These are phyloP conservation scores for Nipponacmea schrenckii DNA, from an alignment of 2,888 invertebrate genomes.

Conservation along the genomic window DNA sequence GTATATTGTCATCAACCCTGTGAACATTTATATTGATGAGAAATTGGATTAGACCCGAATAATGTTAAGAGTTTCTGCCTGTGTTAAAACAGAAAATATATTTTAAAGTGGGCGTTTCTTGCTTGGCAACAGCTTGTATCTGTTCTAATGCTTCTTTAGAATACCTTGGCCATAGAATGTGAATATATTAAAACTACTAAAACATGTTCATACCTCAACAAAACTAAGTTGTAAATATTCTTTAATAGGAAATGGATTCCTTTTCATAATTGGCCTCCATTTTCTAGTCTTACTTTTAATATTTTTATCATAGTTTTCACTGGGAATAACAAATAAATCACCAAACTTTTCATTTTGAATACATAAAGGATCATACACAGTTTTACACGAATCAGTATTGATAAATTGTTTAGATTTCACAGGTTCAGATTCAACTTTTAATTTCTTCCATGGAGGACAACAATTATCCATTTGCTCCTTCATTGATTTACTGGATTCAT, in stretches of 20 bases:
- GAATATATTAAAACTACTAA: too few relatives aligned
- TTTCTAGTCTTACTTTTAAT: conserved; percentile 19
- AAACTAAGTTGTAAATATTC: conserved; percentile 48
- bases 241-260: conserved; percentile 43
- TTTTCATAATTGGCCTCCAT: conserved; percentile 50
- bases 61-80: too few relatives aligned
- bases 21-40: too few relatives aligned
- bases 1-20: too few relatives aligned
- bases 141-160: too few relatives aligned
- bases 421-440: neutral
- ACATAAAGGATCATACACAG: conserved; percentile 34
- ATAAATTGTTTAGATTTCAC: neutral
- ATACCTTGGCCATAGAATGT: too few relatives aligned
- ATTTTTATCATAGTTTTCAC: conserved; percentile 23
- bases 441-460: neutral
- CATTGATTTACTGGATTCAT: conserved; percentile 2
- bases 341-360: conserved; percentile 34
- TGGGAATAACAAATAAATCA: conserved; percentile 43
- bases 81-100: too few relatives aligned
- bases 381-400: conserved; percentile 12
- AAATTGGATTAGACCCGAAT: too few relatives aligned
- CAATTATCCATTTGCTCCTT: neutral
- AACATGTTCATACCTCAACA: conserved; percentile 49
- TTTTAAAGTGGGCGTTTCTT: too few relatives aligned
- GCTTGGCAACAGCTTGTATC: too few relatives aligned